Conservation (phyloP, 2,113 vertebrate species). For the Pachycephala philippinensis region DNA sequence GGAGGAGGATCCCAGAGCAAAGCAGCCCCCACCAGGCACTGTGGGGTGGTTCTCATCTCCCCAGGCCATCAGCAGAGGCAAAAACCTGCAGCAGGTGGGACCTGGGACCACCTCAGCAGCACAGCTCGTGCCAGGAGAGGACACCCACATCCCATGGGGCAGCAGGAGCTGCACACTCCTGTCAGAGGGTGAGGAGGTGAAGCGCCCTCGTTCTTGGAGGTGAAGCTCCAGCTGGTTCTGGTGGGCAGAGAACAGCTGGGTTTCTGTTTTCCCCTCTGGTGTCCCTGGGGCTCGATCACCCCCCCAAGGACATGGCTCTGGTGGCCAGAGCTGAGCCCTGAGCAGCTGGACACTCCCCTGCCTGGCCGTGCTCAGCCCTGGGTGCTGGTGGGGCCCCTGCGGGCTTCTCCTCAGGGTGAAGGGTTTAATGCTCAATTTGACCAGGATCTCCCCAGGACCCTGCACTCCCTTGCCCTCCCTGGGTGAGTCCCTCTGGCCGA, state of each 20-base stretch:
- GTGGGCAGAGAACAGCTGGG: background rate
- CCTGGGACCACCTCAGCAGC: background rate
- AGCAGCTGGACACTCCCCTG: background rate
- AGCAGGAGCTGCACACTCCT: accelerated
- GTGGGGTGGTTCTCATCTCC: accelerated
- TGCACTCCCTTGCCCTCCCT: background rate
- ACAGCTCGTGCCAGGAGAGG: background rate
- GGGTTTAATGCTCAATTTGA: background rate
- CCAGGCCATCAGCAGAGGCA: accelerated
- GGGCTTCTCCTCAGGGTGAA: background rate
- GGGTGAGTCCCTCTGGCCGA: background rate
- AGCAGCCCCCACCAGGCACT: background rate
- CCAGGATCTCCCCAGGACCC: background rate
- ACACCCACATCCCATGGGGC: accelerated
- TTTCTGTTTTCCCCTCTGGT: background rate
- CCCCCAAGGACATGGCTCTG: accelerated
- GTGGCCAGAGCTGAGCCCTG: background rate
- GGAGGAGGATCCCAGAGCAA: background rate
- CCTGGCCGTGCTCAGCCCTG: background rate
- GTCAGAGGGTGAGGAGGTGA: accelerated
- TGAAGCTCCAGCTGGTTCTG: background rate
- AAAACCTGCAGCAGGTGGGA: background rate
- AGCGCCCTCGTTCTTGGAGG: background rate
- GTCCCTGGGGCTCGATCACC: background rate
- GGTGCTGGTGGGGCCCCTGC: accelerated